Percentiles rank a stretch among this genome's conserved stretches.
Conservation (phyloP, 2,888 invertebrate genomes). For the Rhopalosiphum nymphaeae region DNA sequence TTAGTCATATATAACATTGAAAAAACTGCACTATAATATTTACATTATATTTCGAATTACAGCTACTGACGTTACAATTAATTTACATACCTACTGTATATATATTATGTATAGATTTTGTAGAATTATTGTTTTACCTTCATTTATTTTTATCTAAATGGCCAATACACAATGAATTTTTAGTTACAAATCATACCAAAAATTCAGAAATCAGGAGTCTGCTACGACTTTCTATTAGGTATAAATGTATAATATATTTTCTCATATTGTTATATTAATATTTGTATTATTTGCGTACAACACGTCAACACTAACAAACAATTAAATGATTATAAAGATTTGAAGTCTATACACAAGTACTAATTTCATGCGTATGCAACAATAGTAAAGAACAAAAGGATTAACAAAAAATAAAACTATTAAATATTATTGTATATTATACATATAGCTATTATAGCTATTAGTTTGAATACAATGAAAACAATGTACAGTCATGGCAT, state of each 20-base stretch:
- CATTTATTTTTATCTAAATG: not conserved
- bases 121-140: not conserved
- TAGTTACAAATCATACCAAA: not conserved
- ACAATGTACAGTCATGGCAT: not conserved
- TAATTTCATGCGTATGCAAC: not conserved
- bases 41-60: too few relatives aligned
- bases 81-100: too few relatives aligned
- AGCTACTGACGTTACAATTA: too few relatives aligned
- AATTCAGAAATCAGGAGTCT: too few relatives aligned
- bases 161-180: not conserved
- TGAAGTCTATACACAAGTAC: not conserved
- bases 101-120: too few relatives aligned
- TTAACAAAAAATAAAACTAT: conserved; percentile 13
- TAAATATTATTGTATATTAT: not conserved
- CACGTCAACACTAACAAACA: not conserved
- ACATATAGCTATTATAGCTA: not conserved
- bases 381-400: not conserved
- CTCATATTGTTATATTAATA: not conserved
- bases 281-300: not conserved
- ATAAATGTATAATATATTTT: not conserved
- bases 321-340: not conserved
- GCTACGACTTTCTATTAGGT: too few relatives aligned
- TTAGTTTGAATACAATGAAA: not conserved
- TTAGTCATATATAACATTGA: too few relatives aligned
- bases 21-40: too few relatives aligned